Conservation (phyloP, 2,797 vertebrate species). For the Toxotes lorentzi region DNA sequence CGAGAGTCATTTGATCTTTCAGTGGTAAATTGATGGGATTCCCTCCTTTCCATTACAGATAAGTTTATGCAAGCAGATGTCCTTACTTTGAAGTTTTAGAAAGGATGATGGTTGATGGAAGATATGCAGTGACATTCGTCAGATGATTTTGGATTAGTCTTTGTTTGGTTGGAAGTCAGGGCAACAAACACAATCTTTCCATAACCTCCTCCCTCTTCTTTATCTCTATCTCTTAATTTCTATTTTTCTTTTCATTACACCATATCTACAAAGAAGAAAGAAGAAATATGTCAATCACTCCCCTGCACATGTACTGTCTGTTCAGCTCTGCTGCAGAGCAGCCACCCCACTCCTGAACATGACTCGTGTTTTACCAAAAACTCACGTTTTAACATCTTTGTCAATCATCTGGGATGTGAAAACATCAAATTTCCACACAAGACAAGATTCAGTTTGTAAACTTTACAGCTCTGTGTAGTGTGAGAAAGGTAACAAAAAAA, state of each 20-base stretch:
- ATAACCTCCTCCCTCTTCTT: background rate
- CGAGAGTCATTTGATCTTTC: slow-evolving; percentile 10
- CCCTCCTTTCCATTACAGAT: background rate
- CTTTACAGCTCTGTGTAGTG: background rate
- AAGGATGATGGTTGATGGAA: background rate
- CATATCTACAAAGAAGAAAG: background rate
- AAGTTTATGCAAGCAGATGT: background rate
- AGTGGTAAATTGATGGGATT: slow-evolving; percentile 23
- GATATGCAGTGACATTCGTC: background rate
- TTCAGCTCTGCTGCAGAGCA: background rate
- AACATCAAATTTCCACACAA: background rate
- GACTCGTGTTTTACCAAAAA: background rate
- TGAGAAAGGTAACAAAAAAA: background rate
- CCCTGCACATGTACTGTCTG: background rate
- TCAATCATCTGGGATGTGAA: background rate
- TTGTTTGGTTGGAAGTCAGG: background rate
- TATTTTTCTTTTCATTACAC: background rate
- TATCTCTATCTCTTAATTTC: background rate
- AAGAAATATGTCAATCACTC: background rate
- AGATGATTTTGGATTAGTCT: background rate
- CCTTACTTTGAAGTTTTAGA: slow-evolving; percentile 18
- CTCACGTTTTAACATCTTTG: background rate
- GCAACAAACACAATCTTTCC: background rate
- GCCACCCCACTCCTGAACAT: background rate
- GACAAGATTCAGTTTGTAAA: background rate